Percentiles rank a stretch among this genome's conserved stretches.
Evolutionary conservation across 1,140 invertebrate genomes (phyloP).

Genomic region (Orchesella cincta): DNA sequence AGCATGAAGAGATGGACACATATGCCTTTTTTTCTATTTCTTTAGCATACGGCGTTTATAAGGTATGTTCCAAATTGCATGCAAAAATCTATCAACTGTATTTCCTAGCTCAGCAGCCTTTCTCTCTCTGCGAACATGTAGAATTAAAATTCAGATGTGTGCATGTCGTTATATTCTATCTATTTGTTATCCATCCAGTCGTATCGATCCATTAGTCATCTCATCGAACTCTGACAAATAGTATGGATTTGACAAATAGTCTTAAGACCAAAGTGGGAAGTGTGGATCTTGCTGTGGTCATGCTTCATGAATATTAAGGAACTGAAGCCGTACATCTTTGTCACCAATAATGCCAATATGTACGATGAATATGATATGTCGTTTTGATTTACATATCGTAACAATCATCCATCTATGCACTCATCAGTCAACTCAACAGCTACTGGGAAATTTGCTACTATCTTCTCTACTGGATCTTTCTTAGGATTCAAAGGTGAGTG

Average conservation of each 20-base stretch:
- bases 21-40: too few species aligned
- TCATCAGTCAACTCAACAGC: slow-evolving; percentile 12
- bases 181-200: neutral
- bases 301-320: neutral
- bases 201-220: neutral
- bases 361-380: too few species aligned
- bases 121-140: neutral
- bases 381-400: neutral
- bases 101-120: neutral
- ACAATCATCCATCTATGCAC: neutral
- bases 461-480: neutral
- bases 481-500: too few species aligned
- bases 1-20: too few species aligned
- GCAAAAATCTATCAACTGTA: neutral
- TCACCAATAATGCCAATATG: neutral
- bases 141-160: neutral
- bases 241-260: neutral
- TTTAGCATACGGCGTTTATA: too few species aligned
- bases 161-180: neutral
- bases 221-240: too few species aligned
- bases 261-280: neutral
- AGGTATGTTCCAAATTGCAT: too few species aligned
- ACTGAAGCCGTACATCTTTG: neutral
- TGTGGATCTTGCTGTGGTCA: neutral
- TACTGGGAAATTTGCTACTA: neutral